Base-by-base conservation (phyloP, 2,888 invertebrate genomes). In the Rhingia campestris region DNA sequence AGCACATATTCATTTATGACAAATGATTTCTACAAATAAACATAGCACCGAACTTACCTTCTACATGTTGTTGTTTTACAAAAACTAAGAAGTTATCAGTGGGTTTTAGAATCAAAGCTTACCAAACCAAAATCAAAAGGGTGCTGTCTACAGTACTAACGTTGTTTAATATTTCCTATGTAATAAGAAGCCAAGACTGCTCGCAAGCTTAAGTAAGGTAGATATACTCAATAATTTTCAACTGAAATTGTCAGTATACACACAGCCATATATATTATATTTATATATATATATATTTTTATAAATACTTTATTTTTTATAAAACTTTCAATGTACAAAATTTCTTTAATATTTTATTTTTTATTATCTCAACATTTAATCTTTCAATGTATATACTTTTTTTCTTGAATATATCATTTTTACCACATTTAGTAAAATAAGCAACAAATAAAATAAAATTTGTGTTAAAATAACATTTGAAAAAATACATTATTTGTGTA, bases 201-300 rank as follows among this genome's bases (percentile, higher is more conserved):
- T 63, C 63, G n/a, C 30, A 41, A 41, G 51, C 69, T 22, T 41
- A 74, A 59, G 67, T 66, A 69, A 61, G 49, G 35, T 41, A 70
- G 30, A 51, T 64, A 51, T 70, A 12, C 66, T 66, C 32, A 53
- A 72, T 49, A 59, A 80, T 80, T 74, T 63, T 72, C 64, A 84
- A 84, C 84, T 84, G 80, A 84, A 84, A 84, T 80, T 74, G 79
- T 84, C 84, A 84, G 84, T 84, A 74, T 84, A 84, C 84, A 84
- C 84, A 84, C 84, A 84, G 84, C 84, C 84, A 84, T 84, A 84
- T 84, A 84, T 84, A 84, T 84, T 70, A 74, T 75, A 84, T 75
- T 84, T 70, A 74, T 75, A 84, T 75, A 77, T 70, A 59, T 81
- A 75, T 72, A 45, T 70, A 35, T 69, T 22, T 22, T 64, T 66